Evolutionary conservation across 92 coral and sea anemone species (phyloP).

Genomic region (Virgularia gustaviana): DNA sequence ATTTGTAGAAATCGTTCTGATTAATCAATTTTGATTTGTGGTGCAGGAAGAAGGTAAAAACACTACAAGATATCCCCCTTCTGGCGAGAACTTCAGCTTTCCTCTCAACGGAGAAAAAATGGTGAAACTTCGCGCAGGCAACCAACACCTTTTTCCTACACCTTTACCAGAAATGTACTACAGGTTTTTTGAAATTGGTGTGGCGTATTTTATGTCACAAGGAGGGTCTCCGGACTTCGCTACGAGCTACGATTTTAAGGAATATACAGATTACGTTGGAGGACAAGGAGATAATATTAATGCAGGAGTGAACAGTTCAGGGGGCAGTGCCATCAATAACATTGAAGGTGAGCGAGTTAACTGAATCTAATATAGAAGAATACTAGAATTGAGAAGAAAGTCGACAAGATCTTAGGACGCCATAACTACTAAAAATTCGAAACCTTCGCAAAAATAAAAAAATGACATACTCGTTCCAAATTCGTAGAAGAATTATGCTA

Average conservation of each 20-base stretch:
- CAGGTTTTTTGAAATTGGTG: slow-evolving; percentile 82
- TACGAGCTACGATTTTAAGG: slow-evolving; percentile 41
- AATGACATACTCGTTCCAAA: no score
- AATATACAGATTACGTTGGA: slow-evolving; percentile 59
- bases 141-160: slow-evolving; percentile 59
- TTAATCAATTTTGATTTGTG: slow-evolving; percentile 7
- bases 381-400: no score
- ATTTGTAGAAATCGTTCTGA: background rate
- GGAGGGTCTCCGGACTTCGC: slow-evolving; percentile 46
- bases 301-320: no score
- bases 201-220: slow-evolving; percentile 68
- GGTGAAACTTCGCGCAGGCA: slow-evolving; percentile 55
- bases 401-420: no score
- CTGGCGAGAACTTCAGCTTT: slow-evolving; percentile 63
- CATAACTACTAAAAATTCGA: no score
- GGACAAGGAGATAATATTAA: slow-evolving; percentile 70
- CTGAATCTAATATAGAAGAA: no score
- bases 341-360: no score
- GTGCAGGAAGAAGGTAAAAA: slow-evolving; percentile 67
- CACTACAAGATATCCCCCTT: slow-evolving; percentile 44
- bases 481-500: no score
- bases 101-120: slow-evolving; percentile 70
- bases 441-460: no score
- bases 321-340: no score
- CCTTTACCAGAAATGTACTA: slow-evolving; percentile 68